Conservation (phyloP, 1,140 invertebrate genomes). For the Antheraea pernyi region DNA sequence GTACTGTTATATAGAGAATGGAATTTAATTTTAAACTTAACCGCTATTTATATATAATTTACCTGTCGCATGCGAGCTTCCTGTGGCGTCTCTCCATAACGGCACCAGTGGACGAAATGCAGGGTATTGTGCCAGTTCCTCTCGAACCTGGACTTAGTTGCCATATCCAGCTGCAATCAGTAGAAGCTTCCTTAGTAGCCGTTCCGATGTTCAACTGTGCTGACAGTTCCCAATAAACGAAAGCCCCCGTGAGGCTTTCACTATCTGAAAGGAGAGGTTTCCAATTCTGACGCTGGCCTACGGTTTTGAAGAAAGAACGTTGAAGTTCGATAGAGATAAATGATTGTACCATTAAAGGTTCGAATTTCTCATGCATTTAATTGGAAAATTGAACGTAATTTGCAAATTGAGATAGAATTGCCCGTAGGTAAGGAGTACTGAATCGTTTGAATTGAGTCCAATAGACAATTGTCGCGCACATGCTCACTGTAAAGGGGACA, state of each 20-base stretch:
- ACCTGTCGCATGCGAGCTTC: constrained; percentile 83
- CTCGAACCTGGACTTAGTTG: constrained; percentile 78
- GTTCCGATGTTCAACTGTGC: constrained; percentile 53
- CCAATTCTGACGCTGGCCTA: constrained; percentile 75
- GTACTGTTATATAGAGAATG: constrained; percentile 35
- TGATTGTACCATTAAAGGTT: constrained; percentile 53
- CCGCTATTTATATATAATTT: constrained; percentile 28
- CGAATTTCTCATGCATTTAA: constrained; percentile 36
- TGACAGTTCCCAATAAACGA: constrained; percentile 59
- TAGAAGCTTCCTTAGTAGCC: constrained; percentile 74
- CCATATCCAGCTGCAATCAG: constrained; percentile 79
- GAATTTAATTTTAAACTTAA: not conserved
- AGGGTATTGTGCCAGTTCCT: constrained; percentile 84
- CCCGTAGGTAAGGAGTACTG: not conserved
- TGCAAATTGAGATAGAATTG: not conserved
- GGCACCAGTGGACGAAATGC: constrained; percentile 85
- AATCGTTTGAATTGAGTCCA: constrained; percentile 1
- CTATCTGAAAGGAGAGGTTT: constrained; percentile 77
- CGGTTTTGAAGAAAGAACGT: constrained; percentile 41
- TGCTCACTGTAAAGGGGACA: constrained; percentile 29
- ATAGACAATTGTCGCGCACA: constrained; percentile 18
- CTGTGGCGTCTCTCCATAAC: constrained; percentile 82
- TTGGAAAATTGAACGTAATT: not conserved
- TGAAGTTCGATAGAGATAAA: constrained; percentile 34
- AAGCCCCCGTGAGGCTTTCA: constrained; percentile 66